A percentile compares a stretch with the other conserved stretches of the same genome.
Conservation (phyloP, 2,113 vertebrate species). For the Corythaeola cristata region DNA sequence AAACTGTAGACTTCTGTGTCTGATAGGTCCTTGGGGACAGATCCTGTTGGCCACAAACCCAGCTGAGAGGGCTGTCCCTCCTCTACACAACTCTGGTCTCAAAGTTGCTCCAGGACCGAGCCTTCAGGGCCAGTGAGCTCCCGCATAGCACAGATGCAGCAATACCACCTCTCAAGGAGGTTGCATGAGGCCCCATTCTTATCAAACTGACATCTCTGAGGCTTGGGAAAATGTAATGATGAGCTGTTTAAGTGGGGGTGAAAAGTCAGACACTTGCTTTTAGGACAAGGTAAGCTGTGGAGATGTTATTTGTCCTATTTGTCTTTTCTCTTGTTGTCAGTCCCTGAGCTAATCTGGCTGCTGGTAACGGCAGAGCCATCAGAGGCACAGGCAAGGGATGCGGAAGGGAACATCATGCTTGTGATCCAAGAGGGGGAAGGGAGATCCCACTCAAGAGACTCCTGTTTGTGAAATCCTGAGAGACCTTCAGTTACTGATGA, state of each 20-base stretch:
- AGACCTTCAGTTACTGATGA: background rate
- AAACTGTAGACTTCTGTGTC: background rate
- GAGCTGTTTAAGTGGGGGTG: background rate
- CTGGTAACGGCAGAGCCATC: background rate
- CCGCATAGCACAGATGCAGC: fast-evolving
- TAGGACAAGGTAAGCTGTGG: background rate
- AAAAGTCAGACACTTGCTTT: background rate
- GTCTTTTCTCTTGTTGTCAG: background rate
- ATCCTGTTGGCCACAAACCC: background rate
- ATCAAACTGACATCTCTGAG: background rate
- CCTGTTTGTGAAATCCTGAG: background rate
- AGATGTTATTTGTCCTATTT: background rate
- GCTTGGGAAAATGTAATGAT: background rate
- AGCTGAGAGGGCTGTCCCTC: background rate
- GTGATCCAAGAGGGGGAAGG: background rate
- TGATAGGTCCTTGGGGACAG: background rate
- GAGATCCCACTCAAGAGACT: background rate
- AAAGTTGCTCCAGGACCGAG: background rate
- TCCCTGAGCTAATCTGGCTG: background rate
- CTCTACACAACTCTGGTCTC: background rate
- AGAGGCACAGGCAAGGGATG: background rate
- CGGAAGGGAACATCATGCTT: background rate
- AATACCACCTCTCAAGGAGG: background rate
- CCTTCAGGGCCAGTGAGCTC: background rate
- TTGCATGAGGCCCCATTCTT: background rate